phyloP scores from a whole-genome alignment of 2,797 vertebrate genomes.

The Cephalopachus bancanus region DNA sequence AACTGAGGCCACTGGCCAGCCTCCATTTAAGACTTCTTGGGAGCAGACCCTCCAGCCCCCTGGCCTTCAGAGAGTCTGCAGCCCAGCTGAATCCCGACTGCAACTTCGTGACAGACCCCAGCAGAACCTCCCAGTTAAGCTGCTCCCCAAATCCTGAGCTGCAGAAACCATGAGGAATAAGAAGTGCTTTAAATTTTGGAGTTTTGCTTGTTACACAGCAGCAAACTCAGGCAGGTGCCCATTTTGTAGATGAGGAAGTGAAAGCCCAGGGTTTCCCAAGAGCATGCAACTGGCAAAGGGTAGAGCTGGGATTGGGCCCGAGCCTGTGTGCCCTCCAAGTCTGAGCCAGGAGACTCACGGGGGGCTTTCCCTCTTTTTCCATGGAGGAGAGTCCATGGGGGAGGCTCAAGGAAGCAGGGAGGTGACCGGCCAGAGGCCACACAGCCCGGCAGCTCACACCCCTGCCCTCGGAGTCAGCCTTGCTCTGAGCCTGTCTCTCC shows the following conservation, averaged over 20 bases:
- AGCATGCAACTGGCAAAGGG: neutral
- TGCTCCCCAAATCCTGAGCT: neutral
- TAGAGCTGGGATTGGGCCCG: neutral
- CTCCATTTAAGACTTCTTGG: neutral
- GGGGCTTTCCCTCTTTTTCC: neutral
- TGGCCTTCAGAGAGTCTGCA: neutral
- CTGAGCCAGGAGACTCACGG: too few relatives aligned
- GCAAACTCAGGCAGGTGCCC: neutral
- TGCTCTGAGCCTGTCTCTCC: neutral
- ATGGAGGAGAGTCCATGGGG: neutral
- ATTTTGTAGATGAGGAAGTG: neutral
- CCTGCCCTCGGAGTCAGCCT: neutral
- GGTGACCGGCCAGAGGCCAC: neutral
- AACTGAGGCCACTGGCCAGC: too few relatives aligned
- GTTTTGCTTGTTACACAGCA: neutral
- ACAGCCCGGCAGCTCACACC: neutral
- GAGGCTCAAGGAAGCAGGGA: neutral
- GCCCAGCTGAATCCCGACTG: too few relatives aligned
- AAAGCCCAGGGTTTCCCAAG: neutral
- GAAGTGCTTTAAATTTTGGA: accelerated
- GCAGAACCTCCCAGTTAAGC: neutral
- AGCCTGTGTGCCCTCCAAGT: neutral
- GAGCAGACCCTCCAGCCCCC: neutral
- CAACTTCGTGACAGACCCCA: accelerated
- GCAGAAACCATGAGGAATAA: accelerated